phyloP scores from a whole-genome alignment of 1,140 invertebrate genomes.

The Drosophila biarmipes region DNA sequence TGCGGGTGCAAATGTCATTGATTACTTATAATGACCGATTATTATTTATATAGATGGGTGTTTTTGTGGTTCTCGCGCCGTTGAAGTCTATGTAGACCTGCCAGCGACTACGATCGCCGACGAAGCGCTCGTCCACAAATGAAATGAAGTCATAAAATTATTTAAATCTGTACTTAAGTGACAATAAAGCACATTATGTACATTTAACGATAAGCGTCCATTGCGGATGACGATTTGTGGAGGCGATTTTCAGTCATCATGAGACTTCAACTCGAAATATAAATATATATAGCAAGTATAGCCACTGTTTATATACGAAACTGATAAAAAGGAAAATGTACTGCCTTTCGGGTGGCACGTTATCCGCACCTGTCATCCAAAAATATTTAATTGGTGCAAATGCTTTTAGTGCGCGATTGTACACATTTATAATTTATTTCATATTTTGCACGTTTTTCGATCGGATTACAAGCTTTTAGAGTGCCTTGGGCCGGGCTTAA shows the following conservation, averaged over 20 bases:
- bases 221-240: constrained; percentile 47
- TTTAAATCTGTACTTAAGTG: constrained; percentile 78
- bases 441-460: constrained; percentile 13
- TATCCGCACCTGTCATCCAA: constrained; percentile 21
- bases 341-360: constrained; percentile 11
- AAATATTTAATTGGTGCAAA: constrained; percentile 4
- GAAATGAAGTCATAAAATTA: constrained; percentile 77
- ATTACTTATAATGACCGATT: constrained; percentile 62
- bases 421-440: constrained; percentile 25
- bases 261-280: constrained; percentile 3
- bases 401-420: constrained; percentile 10
- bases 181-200: constrained; percentile 75
- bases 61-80: constrained; percentile 31
- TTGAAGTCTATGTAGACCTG: constrained; percentile 11
- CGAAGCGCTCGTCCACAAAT: constrained; percentile 25
- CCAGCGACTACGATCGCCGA: constrained; percentile 6
- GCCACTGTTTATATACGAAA: background rate
- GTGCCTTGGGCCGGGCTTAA: constrained; percentile 5
- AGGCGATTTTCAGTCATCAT: constrained; percentile 4
- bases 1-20: constrained; percentile 72
- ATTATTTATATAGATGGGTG: constrained; percentile 48
- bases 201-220: constrained; percentile 63
- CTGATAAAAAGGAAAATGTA: constrained; percentile 6
- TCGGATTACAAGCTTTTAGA: constrained; percentile 30
- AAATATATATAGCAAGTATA: background rate